Evolutionary conservation across 2,797 vertebrate genomes (phyloP), one percentile per base, ranked within the genome.

Genomic region (Perodicticus potto): DNA sequence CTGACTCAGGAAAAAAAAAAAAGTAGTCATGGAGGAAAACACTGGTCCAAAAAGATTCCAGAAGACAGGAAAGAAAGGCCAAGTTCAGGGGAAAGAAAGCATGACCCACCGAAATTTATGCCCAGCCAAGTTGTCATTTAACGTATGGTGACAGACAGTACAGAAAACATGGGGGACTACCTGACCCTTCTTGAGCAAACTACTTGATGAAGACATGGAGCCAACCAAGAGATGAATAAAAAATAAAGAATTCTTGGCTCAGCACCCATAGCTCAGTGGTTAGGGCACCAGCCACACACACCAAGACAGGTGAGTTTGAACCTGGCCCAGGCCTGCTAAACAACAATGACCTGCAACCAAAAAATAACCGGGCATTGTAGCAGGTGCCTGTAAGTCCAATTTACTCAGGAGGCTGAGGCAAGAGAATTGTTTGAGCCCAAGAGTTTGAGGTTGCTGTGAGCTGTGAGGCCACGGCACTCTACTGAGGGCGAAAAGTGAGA

Each of bases 41-140:
- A 89, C 7, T 61, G 55, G 16, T 40, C 40, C 40, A 80, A 84
- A 12, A 55, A 4, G 29, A 91, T 88, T 43, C 23, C 23, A 61
- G 25, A 73, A 89, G 53, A 94, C 22, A 86, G 65, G 83, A 53
- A 57, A 92, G 73, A 77, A 74, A 82, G 14, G 63, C 55, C 34
- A 91, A 40, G 29, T 86, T 91, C 53, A 45, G 61, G 27, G 49
- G 57, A 85, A 80, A 72, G 67, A 80, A 86, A 49, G 76, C 57
- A 80, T 20, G 34, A 59, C 23, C 9, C 9, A 53, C 37, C 1
- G 3, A 23, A 93, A 78, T 70, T 86, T 73, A 81, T 7, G 59
- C 20, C 25, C 19, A 7, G 69, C 23, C 63, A 86, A 57, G 32
- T 0, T 55, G 76, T 87, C 70, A 74, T 13, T 55, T n/a, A 91